Percentiles rank a stretch among this genome's conserved stretches.
These are phyloP conservation scores for Sciurus niger DNA, from an alignment of 2,113 vertebrate species.

Conservation along the genomic window DNA sequence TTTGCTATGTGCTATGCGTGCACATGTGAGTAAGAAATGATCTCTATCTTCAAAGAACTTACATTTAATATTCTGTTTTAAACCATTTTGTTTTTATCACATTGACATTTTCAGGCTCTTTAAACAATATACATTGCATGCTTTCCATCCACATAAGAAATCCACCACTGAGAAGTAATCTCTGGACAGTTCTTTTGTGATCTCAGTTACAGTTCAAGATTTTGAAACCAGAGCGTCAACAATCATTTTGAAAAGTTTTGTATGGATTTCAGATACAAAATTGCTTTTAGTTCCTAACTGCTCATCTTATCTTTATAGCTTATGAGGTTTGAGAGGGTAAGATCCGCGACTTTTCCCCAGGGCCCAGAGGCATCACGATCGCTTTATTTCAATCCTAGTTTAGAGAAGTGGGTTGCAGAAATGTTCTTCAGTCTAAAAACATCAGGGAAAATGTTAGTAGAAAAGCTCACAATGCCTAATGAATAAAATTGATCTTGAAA, in stretches of 20 bases:
- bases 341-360: not conserved
- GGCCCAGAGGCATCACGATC: not conserved
- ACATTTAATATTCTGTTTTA: constrained; percentile 14
- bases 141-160: constrained; percentile 1
- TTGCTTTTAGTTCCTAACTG: not conserved
- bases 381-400: constrained; percentile 55
- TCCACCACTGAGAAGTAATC: not conserved
- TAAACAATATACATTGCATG: not conserved
- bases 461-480: not conserved
- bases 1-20: not conserved
- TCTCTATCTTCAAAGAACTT: not conserved
- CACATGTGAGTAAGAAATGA: not conserved
- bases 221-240: constrained; percentile 41
- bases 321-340: constrained; percentile 28
- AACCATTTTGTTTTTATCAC: not conserved
- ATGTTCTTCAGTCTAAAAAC: constrained; percentile 2
- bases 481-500: constrained; percentile 74
- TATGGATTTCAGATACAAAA: constrained; percentile 22
- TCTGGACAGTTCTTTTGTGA: not conserved
- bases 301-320: not conserved
- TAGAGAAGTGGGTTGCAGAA: not conserved
- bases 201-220: not conserved
- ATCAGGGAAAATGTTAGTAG: constrained; percentile 2
- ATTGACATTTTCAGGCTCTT: not conserved
- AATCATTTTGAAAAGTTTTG: not conserved